Base-by-base conservation (phyloP, 1,140 invertebrate genomes). In the Drosophila baimaii region DNA sequence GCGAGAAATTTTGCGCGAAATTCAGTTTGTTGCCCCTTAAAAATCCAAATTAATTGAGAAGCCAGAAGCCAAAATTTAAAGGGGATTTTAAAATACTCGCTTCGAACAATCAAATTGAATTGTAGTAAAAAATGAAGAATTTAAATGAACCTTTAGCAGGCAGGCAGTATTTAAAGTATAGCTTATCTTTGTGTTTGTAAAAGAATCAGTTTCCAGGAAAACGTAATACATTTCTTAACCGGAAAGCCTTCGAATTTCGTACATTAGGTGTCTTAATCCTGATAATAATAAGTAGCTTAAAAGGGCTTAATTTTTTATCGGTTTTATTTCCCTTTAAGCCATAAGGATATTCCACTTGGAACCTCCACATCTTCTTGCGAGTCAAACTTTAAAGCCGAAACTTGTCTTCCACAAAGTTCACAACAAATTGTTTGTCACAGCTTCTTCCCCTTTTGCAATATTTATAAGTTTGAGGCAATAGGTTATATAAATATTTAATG, bases 401-500 rank as follows among this genome's bases (percentile, higher is more conserved):
- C n/a, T 35, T 23, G 29, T 9, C 10, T 3, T n/a, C n/a, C 8
- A 15, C 25, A 49, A 8, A 49, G n/a, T 19, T 52, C 4, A 2
- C n/a, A 29, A 19, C 47, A 51, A 51, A 33, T 52, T 21, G 49
- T 17, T 5, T 54, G 29, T 35, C 31, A 37, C 52, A 55, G 52
- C 52, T 12, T 37, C 52, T 10, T 55, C 49, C 31, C 31, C 29
- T 52, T 12, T n/a, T 55, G 52, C 31, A 39, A 39, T 37, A 55
- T 55, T 55, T 55, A 55, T 37, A 37, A 55, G 29, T 23, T 37
- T 55, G 19, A n/a, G 52, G 37, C 52, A 55, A 54, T 37, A 12
- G 31, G 31, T 55, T 37, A 37, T 10, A 62, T 33, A 25, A 33
- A 33, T 54, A 25, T 35, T 25, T 61, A 35, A 61, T 55, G 19